These are phyloP conservation scores for Melanotaenia maccullochi DNA, from an alignment of 2,797 vertebrate genomes.

Conservation along the genomic window DNA sequence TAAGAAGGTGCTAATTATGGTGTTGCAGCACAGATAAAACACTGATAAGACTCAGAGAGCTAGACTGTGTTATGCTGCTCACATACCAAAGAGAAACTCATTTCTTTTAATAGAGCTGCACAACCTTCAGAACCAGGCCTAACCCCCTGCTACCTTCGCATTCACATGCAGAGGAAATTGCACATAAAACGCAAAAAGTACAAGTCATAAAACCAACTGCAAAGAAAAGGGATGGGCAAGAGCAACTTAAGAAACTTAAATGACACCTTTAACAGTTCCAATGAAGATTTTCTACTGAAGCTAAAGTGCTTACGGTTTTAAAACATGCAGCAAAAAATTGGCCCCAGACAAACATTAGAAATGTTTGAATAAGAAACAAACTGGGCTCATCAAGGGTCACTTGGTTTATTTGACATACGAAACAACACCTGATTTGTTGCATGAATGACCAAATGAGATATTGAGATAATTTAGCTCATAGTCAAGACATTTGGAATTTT, in stretches of 20 bases:
- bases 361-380: too few relatives aligned
- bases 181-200: conserved; percentile 55
- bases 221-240: conserved; percentile 28
- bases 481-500: too few relatives aligned
- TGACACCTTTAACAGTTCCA: conserved; percentile 1
- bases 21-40: conserved; percentile 15
- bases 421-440: neutral
- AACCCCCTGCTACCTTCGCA: conserved; percentile 17
- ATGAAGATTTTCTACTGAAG: neutral
- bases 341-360: neutral
- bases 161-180: conserved; percentile 63
- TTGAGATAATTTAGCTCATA: too few relatives aligned
- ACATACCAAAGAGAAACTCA: conserved; percentile 38
- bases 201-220: conserved; percentile 46
- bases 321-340: neutral
- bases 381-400: too few relatives aligned
- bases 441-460: neutral
- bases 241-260: conserved; percentile 16
- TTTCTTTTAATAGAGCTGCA: conserved; percentile 53
- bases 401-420: too few relatives aligned
- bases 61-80: conserved; percentile 18
- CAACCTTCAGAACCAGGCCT: conserved; percentile 45
- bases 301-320: neutral
- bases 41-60: conserved; percentile 19
- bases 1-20: conserved; percentile 29